Conservation (phyloP, 2,113 vertebrate species). For the Solea senegalensis region DNA sequence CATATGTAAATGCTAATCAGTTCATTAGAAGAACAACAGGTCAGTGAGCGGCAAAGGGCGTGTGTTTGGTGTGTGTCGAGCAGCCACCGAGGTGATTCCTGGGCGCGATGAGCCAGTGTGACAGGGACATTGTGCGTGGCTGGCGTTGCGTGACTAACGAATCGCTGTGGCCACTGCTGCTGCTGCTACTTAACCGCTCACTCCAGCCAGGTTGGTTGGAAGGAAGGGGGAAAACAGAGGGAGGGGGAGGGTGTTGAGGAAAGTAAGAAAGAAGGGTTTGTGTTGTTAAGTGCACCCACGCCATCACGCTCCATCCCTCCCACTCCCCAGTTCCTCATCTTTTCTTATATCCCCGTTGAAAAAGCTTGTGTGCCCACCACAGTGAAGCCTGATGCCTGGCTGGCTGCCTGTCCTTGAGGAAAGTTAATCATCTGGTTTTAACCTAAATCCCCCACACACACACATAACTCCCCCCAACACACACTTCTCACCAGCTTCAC, state of each 20-base stretch:
- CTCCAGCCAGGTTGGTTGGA: conserved; percentile 39
- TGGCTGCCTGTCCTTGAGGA: conserved; percentile 63
- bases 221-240: background rate
- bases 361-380: conserved; percentile 29
- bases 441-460: conserved; percentile 63
- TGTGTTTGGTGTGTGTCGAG: conserved; percentile 14
- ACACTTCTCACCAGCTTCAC: background rate
- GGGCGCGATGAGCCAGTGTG: conserved; percentile 59
- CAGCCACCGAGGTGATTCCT: conserved; percentile 34
- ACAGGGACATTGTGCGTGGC: conserved; percentile 74
- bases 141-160: conserved; percentile 76
- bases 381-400: conserved; percentile 50
- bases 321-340: conserved; percentile 8
- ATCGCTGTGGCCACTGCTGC: conserved; percentile 26
- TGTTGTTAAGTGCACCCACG: conserved; percentile 51
- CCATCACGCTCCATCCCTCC: conserved; percentile 37
- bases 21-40: conserved; percentile 55
- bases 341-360: conserved; percentile 35
- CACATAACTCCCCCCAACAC: conserved; percentile 9
- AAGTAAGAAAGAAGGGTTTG: conserved; percentile 20
- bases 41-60: conserved; percentile 11
- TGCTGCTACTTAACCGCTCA: conserved; percentile 62
- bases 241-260: conserved; percentile 12
- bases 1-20: background rate
- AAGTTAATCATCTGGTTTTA: conserved; percentile 81